Base-by-base conservation (phyloP, 2,797 vertebrate species). In the Sebastes goodei region DNA sequence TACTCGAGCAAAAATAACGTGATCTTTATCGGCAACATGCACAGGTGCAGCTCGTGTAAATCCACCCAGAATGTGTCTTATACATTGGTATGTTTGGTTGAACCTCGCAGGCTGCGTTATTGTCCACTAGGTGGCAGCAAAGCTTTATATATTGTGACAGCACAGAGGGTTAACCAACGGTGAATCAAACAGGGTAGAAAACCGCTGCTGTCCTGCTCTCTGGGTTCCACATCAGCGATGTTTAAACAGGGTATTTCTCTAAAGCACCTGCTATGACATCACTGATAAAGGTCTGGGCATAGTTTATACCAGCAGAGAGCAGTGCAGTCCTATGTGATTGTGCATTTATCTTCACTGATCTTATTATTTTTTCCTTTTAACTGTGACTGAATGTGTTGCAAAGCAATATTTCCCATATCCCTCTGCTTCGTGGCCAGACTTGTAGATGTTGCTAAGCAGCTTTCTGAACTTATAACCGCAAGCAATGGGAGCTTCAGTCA, bases 331-430 rank as follows among this genome's bases (percentile, higher is more conserved):
- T 49, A 71, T 30, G 72, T 81, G 81, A 85, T 74, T 80, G 89
- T 88, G 80, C 66, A 56, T 87, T 80, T 32, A 29, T 76, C 74
- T 42, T 46, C 60, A 72, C 70, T 27, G 66, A 56, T 83, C 23
- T 25, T 14, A 25, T 60, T 70, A 17, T 76, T 80, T 74, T 10
- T 83, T 72, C 20, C 60, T 82, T 72, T 72, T 75, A 49, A 55
- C 71, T 80, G 74, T 78, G 62, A 87, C 84, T 89, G 88, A 90
- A 92, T 88, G 91, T 91, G 74, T 88, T 83, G 62, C 86, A 10
- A 78, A 91, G 88, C 87, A 86, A 80, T 88, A 84, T 74, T 27
- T 12, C 49, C 78, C 86, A 78, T 70, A 65, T 46, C 32, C 57
- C 71, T 52, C 49, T 75, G 88, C 88, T 91, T 76, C 66, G 71